Conservation (phyloP, 1,140 invertebrate species). For the Phenacoccus solenopsis region DNA sequence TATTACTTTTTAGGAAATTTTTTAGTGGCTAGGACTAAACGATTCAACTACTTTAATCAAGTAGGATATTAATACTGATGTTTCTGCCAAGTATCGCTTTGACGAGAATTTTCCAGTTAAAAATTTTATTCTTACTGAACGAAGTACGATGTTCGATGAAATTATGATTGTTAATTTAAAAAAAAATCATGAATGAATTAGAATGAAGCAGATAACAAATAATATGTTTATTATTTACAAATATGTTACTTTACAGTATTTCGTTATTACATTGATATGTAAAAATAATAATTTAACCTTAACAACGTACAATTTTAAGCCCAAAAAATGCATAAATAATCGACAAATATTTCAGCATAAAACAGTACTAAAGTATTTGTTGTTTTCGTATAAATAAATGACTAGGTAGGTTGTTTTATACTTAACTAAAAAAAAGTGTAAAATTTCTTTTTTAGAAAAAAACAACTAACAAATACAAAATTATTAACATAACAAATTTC, state of each 20-base stretch:
- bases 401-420: background rate
- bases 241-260: background rate
- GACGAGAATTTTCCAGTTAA: too few relatives aligned
- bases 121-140: too few relatives aligned
- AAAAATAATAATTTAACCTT: background rate
- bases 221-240: background rate
- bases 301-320: background rate
- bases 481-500: background rate
- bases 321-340: background rate
- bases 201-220: background rate
- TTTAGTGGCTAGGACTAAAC: too few relatives aligned
- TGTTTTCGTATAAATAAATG: background rate
- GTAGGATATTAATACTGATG: too few relatives aligned
- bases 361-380: background rate
- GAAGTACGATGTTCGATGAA: too few relatives aligned
- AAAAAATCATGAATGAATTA: too few relatives aligned
- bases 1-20: too few relatives aligned
- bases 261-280: background rate
- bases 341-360: background rate
- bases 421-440: background rate
- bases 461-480: background rate
- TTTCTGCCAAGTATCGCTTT: too few relatives aligned
- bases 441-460: conserved; percentile 4
- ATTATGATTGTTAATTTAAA: too few relatives aligned
- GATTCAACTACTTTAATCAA: too few relatives aligned